Percentiles rank a stretch among this genome's conserved stretches.
phyloP scores from a whole-genome alignment of 2,113 vertebrate genomes.

The Saccopteryx leptura region DNA sequence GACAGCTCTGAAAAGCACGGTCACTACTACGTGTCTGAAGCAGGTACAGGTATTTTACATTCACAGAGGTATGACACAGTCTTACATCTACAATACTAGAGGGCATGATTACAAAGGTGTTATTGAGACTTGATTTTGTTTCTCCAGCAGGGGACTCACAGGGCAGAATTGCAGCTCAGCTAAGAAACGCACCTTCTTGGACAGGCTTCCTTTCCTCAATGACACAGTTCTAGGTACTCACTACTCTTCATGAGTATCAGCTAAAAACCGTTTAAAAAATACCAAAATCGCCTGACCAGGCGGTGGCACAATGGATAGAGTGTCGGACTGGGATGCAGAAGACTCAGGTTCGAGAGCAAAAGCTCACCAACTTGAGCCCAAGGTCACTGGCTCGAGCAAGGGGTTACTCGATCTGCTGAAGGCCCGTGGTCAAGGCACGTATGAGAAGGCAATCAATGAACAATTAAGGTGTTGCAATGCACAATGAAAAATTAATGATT shows the following conservation, averaged over 20 bases:
- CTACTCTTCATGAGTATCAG: slow-evolving; percentile 84
- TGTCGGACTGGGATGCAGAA: too few relatives aligned
- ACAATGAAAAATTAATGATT: too few relatives aligned
- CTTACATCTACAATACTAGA: slow-evolving; percentile 90
- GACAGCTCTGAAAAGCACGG: slow-evolving; percentile 90
- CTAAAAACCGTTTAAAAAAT: slow-evolving; percentile 84
- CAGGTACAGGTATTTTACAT: slow-evolving; percentile 90
- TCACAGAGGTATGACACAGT: slow-evolving; percentile 90
- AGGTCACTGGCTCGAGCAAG: too few relatives aligned
- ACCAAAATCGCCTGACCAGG: too few relatives aligned
- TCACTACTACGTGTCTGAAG: slow-evolving; percentile 90
- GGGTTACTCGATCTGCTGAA: too few relatives aligned
- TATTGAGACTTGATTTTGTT: slow-evolving; percentile 89
- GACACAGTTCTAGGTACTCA: slow-evolving; percentile 82
- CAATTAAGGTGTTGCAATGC: too few relatives aligned
- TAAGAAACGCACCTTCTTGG: slow-evolving; percentile 82
- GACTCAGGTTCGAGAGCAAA: too few relatives aligned
- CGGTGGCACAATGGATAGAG: too few relatives aligned
- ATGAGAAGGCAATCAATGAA: too few relatives aligned
- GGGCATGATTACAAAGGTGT: slow-evolving; percentile 91
- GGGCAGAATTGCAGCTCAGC: slow-evolving; percentile 84
- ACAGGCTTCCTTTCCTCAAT: slow-evolving; percentile 72
- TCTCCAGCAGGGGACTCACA: slow-evolving; percentile 87
- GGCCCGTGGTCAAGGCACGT: too few relatives aligned
- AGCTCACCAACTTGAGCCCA: too few relatives aligned